These are phyloP conservation scores for Trisateles emortualis DNA, from an alignment of 2,888 invertebrate species.

Conservation along the genomic window DNA sequence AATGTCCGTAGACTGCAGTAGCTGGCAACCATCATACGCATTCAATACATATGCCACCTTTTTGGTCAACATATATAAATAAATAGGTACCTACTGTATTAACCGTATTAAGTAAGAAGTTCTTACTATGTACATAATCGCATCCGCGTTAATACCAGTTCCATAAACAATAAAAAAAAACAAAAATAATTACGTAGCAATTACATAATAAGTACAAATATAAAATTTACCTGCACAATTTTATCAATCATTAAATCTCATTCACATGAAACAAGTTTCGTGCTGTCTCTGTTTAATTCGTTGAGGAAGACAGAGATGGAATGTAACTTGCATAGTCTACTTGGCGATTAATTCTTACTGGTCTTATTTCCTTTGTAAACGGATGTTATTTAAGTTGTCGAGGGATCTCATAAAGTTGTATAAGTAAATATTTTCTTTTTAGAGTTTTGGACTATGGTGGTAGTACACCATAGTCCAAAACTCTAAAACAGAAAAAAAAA, in stretches of 20 bases:
- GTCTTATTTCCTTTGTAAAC: not conserved
- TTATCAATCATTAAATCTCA: not conserved
- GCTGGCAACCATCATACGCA: no score
- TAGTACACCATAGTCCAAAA: no score
- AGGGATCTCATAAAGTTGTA: not conserved
- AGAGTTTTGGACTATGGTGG: no score
- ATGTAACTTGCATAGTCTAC: not conserved
- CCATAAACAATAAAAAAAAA: not conserved
- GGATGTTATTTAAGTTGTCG: constrained; percentile 1
- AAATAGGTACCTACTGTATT: no score
- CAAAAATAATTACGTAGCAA: not conserved
- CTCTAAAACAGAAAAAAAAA: no score
- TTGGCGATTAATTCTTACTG: not conserved
- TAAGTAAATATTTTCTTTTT: not conserved
- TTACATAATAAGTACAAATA: no score
- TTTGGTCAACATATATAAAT: no score
- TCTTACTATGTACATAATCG: not conserved
- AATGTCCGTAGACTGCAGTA: no score
- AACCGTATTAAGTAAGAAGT: no score
- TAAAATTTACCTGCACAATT: not conserved
- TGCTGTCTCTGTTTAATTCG: not conserved
- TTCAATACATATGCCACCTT: no score
- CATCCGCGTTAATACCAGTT: not conserved
- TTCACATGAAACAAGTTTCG: not conserved
- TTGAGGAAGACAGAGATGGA: not conserved